Evolutionary conservation across 2,797 vertebrate genomes (phyloP), one percentile per base, ranked within the genome.

Genomic region (Eleutherodactylus coqui): DNA sequence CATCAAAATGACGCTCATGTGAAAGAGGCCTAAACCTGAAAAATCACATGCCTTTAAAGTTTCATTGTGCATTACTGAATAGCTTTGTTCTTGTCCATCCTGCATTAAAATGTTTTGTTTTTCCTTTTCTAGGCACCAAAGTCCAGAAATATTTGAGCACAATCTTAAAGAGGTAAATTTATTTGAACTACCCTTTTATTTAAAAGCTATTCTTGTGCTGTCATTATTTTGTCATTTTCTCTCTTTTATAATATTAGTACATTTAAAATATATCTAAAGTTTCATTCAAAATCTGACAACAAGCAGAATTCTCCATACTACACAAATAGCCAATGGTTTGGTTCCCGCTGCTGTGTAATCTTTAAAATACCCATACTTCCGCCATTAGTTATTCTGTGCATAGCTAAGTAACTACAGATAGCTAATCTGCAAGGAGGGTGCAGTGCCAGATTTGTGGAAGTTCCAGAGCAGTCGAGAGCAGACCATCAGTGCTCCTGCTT

Each of bases 101-200:
- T 24, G 9, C 21, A 70, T 70, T 70, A 38, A n/a, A 64, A 58
- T 58, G 10, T 38, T 58, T 55, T 75, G 43, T 45, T 58, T 70
- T 55, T 60, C 36, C 51, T 47, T 79, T 73, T 80, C n/a, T 8
- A 87, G 86, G 86, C 83, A 84, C 69, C 86, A 69, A 67, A 87
- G 86, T 80, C 86, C 86, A 75, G 82, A 87, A 70, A 64, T 83
- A 69, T 80, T 77, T 75, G 86, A 87, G 82, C 82, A 79, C 67
- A 83, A 87, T 47, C 53, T 38, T n/a, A 69, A 78, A 87, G 82
- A 80, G 86, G 86, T 87, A 78, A 32, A 41, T 21, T 51, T 45
- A 49, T 34, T 21, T 19, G 11, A 34, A 47, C 16, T 24, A 41
- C 9, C 41, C 7, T 1, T 19, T 77, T 10, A 38, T 13, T 11